Evolutionary conservation across 2,113 vertebrate genomes (phyloP), one percentile per base, ranked within the genome.

Genomic region (Columbina picui): DNA sequence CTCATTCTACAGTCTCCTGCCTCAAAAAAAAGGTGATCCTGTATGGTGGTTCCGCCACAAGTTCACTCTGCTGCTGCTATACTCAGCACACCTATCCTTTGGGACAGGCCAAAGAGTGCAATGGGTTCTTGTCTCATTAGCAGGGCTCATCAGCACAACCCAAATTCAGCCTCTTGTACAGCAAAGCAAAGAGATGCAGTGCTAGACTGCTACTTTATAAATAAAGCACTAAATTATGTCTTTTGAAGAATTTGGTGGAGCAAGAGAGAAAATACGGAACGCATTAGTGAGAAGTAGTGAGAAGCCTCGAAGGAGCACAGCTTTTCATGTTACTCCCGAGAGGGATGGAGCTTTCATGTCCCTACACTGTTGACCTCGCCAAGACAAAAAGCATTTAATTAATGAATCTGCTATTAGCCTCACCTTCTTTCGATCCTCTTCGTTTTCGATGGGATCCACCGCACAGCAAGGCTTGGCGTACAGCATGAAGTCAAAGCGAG

Each of bases 401-500:
- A 13, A 29, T 5, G 26, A 10, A 29, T 19, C 69, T 43, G 70
- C 41, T 32, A 10, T 10, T 16, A 12, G 36, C 36, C 97, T 88
- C 89, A 99, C 99, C 98, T 99, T 99, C 97, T 99, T 99, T 63
- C 99, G 97, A 92, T 99, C 99, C 94, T 99, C 99, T 88, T 99
- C 99, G 12, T 99, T 99, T 91, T 99, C 99, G 25, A 99, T 99
- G 73, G 99, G 99, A 94, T 99, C 99, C 97, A 99, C 99, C 0
- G 99, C 99, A 26, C 99, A 99, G 97, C 99, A 99, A 13, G 99
- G 99, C 95, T 99, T 99, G 90, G 99, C 99, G 6, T 99, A 99
- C 23, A 99, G 96, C 99, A 99, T 99, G 98, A 99, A 99, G 97
- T 99, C 99, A n/a, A 99, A 99, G 88, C 99, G 98, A 14, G 99